A percentile compares a stretch with the other conserved stretches of the same genome.
These are phyloP conservation scores for Lepidurus packardi DNA, from an alignment of 1,140 invertebrate species.

Conservation along the genomic window DNA sequence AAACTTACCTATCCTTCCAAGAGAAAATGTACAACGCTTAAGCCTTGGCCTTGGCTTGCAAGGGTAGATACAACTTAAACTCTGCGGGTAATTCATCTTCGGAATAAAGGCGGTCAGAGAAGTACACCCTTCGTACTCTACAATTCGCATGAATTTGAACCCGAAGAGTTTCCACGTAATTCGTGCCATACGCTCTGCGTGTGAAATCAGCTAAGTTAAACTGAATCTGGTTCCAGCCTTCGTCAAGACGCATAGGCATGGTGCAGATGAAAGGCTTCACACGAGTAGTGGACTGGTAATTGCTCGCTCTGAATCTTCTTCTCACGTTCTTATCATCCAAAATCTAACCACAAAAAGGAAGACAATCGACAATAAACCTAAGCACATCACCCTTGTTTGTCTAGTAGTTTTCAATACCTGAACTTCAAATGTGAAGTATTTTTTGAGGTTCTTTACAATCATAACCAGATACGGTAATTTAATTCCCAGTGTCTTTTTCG, in stretches of 20 bases:
- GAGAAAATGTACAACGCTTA: not conserved
- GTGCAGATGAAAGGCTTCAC: slow-evolving; percentile 71
- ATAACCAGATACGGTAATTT: slow-evolving; percentile 98
- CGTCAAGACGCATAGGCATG: slow-evolving; percentile 66
- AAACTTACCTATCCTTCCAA: too few species aligned
- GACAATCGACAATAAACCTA: not conserved
- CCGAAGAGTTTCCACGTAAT: slow-evolving; percentile 96
- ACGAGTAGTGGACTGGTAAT: slow-evolving; percentile 64
- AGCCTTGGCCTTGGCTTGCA: slow-evolving; percentile 63
- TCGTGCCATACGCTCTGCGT: slow-evolving; percentile 94
- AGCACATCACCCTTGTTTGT: not conserved
- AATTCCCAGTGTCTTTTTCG: slow-evolving; percentile 95
- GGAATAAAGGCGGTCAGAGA: slow-evolving; percentile 95
- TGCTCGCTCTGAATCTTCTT: slow-evolving; percentile 61
- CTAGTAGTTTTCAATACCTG: slow-evolving; percentile 59
- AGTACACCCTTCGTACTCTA: slow-evolving; percentile 94
- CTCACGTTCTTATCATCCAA: slow-evolving; percentile 65
- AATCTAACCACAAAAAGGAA: slow-evolving; percentile 43
- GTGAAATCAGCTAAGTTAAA: slow-evolving; percentile 99
- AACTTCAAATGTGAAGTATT: slow-evolving; percentile 99
- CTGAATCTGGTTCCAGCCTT: slow-evolving; percentile 95
- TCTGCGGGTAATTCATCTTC: slow-evolving; percentile 99
- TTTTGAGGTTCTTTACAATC: slow-evolving; percentile 99
- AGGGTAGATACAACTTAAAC: slow-evolving; percentile 94
- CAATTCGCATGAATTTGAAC: slow-evolving; percentile 99